Evolutionary conservation across 2,888 invertebrate species (phyloP).

Genomic region (Unio pictorum): DNA sequence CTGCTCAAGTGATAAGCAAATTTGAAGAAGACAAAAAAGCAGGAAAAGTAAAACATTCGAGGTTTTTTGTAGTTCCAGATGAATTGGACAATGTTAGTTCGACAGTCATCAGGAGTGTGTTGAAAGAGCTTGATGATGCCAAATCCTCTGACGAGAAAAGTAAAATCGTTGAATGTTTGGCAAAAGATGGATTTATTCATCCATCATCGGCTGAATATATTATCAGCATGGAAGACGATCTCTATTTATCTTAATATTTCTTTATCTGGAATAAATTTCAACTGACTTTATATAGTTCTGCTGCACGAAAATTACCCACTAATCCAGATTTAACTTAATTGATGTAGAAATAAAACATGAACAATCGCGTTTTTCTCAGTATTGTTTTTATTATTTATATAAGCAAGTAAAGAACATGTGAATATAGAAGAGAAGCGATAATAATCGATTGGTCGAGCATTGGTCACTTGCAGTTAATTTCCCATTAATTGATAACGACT

Average conservation of each 20-base stretch:
- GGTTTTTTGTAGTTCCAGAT: slow-evolving; percentile 23
- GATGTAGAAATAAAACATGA: too few species aligned
- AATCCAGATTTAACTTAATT: too few species aligned
- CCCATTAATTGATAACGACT: too few species aligned
- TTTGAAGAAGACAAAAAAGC: slow-evolving; percentile 19
- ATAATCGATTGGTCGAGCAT: too few species aligned
- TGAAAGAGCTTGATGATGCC: slow-evolving; percentile 1
- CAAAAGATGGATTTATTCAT: slow-evolving; percentile 13
- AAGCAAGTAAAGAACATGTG: too few species aligned
- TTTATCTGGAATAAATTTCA: too few species aligned
- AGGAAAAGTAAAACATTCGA: slow-evolving; percentile 9
- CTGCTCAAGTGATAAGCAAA: slow-evolving; percentile 9
- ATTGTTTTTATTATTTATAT: too few species aligned
- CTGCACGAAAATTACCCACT: too few species aligned
- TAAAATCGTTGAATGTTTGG: slow-evolving; percentile 8
- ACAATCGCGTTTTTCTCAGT: too few species aligned
- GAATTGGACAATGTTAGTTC: slow-evolving; percentile 38
- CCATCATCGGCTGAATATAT: slow-evolving; percentile 18
- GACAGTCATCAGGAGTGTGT: slow-evolving; percentile 16
- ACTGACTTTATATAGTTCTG: too few species aligned
- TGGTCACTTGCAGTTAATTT: too few species aligned
- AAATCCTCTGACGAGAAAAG: slow-evolving; percentile 1
- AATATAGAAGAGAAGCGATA: too few species aligned
- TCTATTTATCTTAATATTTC: slow-evolving; percentile 4
- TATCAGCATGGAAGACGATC: slow-evolving; percentile 9